Conservation (phyloP, 2,888 invertebrate species). For the Hydrotaea cyrtoneurina region DNA sequence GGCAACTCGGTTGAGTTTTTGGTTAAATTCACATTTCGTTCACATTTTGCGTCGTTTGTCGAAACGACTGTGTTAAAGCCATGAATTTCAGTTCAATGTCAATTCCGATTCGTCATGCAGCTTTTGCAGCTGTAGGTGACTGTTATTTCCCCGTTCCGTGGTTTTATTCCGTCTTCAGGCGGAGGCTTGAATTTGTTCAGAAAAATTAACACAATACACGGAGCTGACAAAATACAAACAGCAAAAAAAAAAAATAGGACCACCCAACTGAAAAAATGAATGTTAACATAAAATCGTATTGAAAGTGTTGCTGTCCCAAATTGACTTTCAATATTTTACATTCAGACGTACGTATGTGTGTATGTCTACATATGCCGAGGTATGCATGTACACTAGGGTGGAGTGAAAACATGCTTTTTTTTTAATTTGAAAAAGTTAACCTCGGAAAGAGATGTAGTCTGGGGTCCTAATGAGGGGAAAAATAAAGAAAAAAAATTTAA, state of each 20-base stretch:
- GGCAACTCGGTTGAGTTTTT: slow-evolving; percentile 19
- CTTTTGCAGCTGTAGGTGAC: slow-evolving; percentile 74
- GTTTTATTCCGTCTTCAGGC: slow-evolving; percentile 38
- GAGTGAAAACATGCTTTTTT: no score
- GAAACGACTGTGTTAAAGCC: slow-evolving; percentile 63
- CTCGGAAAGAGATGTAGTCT: no score
- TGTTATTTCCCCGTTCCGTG: not conserved
- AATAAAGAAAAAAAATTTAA: no score
- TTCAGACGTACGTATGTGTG: no score
- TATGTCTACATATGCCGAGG: no score
- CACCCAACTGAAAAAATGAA: slow-evolving; percentile 45
- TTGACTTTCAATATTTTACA: slow-evolving; percentile 10
- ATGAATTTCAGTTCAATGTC: slow-evolving; percentile 76
- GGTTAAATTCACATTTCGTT: slow-evolving; percentile 33
- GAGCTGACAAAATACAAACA: slow-evolving; percentile 63
- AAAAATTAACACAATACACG: slow-evolving; percentile 1
- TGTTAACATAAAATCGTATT: slow-evolving; percentile 9
- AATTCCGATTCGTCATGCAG: slow-evolving; percentile 79
- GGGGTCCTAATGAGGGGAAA: no score
- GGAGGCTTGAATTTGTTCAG: slow-evolving; percentile 39
- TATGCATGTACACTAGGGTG: no score
- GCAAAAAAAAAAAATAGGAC: slow-evolving; percentile 49
- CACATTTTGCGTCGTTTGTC: slow-evolving; percentile 53
- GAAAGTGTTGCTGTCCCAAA: slow-evolving; percentile 4
- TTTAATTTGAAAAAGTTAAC: no score